These are phyloP conservation scores for Pinna nobilis DNA, from an alignment of 1,140 invertebrate genomes.

Conservation along the genomic window DNA sequence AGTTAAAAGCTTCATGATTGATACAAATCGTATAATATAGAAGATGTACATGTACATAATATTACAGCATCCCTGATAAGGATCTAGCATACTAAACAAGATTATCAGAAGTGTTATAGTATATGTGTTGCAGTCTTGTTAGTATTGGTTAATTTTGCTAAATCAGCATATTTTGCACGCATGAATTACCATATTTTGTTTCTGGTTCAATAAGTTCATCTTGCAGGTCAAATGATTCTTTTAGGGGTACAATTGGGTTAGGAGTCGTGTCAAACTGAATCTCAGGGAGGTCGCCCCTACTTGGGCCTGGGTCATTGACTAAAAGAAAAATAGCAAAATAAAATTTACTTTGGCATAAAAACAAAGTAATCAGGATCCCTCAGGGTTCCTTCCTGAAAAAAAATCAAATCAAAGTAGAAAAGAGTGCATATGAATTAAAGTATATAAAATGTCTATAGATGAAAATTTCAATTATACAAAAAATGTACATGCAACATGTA, in stretches of 20 bases:
- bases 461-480: neutral
- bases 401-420: conserved; percentile 22
- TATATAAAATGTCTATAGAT: neutral
- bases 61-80: no score
- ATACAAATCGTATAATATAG: no score
- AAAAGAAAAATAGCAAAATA: conserved; percentile 28
- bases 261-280: conserved; percentile 61
- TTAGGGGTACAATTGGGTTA: conserved; percentile 58
- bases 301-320: conserved; percentile 38
- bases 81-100: no score
- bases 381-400: no score
- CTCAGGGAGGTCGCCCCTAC: conserved; percentile 59
- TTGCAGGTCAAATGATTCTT: conserved; percentile 7
- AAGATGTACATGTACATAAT: no score
- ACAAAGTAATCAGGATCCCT: neutral
- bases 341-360: neutral
- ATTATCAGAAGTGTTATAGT: no score
- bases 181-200: conserved; percentile 29
- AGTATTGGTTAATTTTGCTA: no score
- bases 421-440: neutral
- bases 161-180: no score
- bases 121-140: no score
- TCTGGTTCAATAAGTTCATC: conserved; percentile 19
- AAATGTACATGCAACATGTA: neutral
- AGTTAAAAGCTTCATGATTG: no score